These are phyloP conservation scores for Lepidonotus clava DNA, from an alignment of 2,888 invertebrate species.

Conservation along the genomic window DNA sequence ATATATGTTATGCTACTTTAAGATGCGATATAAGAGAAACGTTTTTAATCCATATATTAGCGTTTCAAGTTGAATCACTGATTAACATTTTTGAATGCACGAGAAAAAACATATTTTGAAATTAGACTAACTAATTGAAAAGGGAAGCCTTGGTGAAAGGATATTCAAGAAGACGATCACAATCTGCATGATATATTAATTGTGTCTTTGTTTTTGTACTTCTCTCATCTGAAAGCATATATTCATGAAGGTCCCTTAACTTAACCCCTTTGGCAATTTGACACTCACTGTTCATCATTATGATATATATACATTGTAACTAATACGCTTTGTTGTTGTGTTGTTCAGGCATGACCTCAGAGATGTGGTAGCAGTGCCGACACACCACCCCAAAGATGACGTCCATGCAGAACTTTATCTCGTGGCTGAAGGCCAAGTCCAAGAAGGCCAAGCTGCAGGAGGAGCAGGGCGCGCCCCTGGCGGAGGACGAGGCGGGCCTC, in stretches of 20 bases:
- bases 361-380: neutral
- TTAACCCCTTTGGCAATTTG: neutral
- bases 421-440: conserved; percentile 52
- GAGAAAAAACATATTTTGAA: neutral
- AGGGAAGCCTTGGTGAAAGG: no score
- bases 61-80: neutral
- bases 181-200: neutral
- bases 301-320: neutral
- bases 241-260: neutral
- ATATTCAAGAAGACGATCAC: no score
- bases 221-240: no score
- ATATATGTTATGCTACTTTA: no score
- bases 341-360: neutral
- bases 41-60: neutral
- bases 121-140: no score
- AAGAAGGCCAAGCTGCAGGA: neutral
- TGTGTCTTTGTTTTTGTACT: no score
- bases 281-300: neutral
- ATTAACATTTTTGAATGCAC: neutral
- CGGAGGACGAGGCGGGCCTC: neutral
- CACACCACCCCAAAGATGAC: neutral
- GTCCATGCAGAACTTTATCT: conserved; percentile 38
- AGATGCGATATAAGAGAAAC: neutral
- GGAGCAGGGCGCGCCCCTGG: neutral
- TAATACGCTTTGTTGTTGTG: neutral